These are phyloP conservation scores for Drosophila orena DNA, from an alignment of 1,140 invertebrate species.

Conservation along the genomic window DNA sequence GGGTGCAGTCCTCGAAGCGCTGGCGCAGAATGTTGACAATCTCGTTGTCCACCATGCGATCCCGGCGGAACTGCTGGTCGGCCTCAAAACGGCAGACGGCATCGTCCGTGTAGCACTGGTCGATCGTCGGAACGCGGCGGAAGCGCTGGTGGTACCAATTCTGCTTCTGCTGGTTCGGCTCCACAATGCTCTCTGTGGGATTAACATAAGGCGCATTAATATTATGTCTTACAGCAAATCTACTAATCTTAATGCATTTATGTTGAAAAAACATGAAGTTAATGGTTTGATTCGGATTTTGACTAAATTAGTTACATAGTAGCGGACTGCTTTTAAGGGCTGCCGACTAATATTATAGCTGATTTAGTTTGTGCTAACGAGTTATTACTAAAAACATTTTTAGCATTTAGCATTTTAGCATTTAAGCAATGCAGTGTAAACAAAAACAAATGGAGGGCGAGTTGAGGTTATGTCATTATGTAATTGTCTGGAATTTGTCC, in stretches of 20 bases:
- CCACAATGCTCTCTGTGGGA: slow-evolving; percentile 93
- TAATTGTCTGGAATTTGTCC: slow-evolving; percentile 57
- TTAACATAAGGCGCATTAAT: too few relatives aligned
- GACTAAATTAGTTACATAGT: background rate
- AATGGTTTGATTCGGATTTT: background rate
- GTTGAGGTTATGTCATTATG: slow-evolving; percentile 82
- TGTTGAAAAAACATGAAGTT: too few relatives aligned
- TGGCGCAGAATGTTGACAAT: slow-evolving; percentile 93
- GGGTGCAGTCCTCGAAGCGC: slow-evolving; percentile 93
- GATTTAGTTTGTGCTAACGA: too few relatives aligned
- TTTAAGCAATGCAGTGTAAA: slow-evolving; percentile 19
- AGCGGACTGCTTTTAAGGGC: background rate
- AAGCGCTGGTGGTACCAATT: slow-evolving; percentile 97
- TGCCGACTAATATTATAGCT: too few relatives aligned
- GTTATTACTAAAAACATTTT: too few relatives aligned
- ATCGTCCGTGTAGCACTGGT: slow-evolving; percentile 97
- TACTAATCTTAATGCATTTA: too few relatives aligned
- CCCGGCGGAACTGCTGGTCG: slow-evolving; percentile 94
- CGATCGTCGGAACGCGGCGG: slow-evolving; percentile 96
- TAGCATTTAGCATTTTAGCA: too few relatives aligned
- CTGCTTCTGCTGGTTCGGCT: slow-evolving; percentile 93
- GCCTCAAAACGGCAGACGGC: slow-evolving; percentile 95
- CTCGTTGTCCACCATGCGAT: slow-evolving; percentile 95
- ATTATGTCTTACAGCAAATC: too few relatives aligned
- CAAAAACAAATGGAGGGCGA: slow-evolving; percentile 52